phyloP scores from a whole-genome alignment of 2,888 invertebrate genomes.

The Netelia melanura region DNA sequence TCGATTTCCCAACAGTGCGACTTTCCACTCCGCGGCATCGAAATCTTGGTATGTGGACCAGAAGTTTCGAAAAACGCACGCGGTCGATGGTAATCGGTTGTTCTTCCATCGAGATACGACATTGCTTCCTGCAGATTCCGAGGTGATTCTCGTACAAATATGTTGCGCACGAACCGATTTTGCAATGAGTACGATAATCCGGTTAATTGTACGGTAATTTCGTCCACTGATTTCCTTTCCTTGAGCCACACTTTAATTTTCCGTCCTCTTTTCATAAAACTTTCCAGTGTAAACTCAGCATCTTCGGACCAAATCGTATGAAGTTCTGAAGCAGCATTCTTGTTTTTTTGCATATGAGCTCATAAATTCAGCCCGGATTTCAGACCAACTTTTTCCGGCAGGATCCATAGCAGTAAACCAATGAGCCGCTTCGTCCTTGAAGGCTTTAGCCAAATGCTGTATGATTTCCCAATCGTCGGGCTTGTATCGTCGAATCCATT shows the following conservation, averaged over 20 bases:
- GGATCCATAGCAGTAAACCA: slow-evolving; percentile 21
- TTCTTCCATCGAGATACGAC: slow-evolving; percentile 16
- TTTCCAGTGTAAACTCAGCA: slow-evolving; percentile 9
- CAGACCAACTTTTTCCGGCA: slow-evolving; percentile 10
- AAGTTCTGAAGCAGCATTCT: slow-evolving; percentile 16
- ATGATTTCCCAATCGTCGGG: slow-evolving; percentile 8
- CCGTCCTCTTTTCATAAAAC: slow-evolving; percentile 12
- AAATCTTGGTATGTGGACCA: slow-evolving; percentile 15
- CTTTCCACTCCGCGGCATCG: slow-evolving; percentile 4
- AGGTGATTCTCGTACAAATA: background rate
- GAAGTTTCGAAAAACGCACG: background rate
- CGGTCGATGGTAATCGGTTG: background rate
- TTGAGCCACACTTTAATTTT: slow-evolving; percentile 3
- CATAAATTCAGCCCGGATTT: slow-evolving; percentile 15
- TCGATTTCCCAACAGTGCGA: slow-evolving; percentile 21
- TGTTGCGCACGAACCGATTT: background rate
- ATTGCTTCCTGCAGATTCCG: slow-evolving; percentile 1
- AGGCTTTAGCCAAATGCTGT: slow-evolving; percentile 13
- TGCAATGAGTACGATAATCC: slow-evolving; percentile 2
- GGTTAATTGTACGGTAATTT: background rate
- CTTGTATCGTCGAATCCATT: slow-evolving; percentile 14
- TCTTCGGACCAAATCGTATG: background rate
- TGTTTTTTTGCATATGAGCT: slow-evolving; percentile 13
- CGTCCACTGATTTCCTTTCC: background rate
- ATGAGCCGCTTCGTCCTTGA: slow-evolving; percentile 17